phyloP scores from a whole-genome alignment of 1,140 invertebrate genomes.

The Bombus difficillimus region DNA sequence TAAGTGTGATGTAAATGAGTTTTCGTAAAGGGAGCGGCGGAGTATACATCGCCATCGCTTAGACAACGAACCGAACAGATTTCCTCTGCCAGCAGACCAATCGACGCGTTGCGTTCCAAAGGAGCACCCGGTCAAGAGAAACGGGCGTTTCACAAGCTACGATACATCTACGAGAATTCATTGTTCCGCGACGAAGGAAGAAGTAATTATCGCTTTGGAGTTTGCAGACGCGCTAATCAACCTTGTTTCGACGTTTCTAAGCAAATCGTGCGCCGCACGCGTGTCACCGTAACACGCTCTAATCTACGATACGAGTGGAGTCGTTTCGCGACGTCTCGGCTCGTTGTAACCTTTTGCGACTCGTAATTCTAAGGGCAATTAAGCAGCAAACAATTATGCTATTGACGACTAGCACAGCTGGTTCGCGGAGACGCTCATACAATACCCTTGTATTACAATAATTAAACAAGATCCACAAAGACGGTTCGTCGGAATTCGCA shows the following conservation, averaged over 20 bases:
- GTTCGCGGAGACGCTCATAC: neutral
- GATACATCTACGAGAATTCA: conserved; percentile 1
- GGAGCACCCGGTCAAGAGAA: too few species aligned
- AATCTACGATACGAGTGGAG: neutral
- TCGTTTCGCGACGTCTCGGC: neutral
- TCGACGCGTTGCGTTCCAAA: neutral
- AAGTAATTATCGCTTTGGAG: conserved; percentile 31
- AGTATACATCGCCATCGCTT: neutral
- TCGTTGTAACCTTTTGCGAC: neutral
- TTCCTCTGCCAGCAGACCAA: neutral
- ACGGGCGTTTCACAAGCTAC: neutral
- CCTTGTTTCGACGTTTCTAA: neutral
- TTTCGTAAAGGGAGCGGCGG: too few species aligned
- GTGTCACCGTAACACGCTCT: neutral
- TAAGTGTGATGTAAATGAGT: neutral
- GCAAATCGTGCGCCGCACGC: too few species aligned
- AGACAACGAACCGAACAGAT: neutral
- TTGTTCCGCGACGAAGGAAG: conserved; percentile 21
- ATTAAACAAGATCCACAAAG: neutral
- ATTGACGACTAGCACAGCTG: conserved; percentile 8
- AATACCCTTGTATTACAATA: neutral
- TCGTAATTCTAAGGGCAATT: conserved; percentile 42
- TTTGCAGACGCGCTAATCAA: neutral
- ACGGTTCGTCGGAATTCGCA: neutral
- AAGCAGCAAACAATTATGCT: conserved; percentile 38